Percentiles rank a stretch among this genome's conserved stretches.
phyloP scores from a whole-genome alignment of 1,140 invertebrate species.

The Catajapyx aquilonaris region DNA sequence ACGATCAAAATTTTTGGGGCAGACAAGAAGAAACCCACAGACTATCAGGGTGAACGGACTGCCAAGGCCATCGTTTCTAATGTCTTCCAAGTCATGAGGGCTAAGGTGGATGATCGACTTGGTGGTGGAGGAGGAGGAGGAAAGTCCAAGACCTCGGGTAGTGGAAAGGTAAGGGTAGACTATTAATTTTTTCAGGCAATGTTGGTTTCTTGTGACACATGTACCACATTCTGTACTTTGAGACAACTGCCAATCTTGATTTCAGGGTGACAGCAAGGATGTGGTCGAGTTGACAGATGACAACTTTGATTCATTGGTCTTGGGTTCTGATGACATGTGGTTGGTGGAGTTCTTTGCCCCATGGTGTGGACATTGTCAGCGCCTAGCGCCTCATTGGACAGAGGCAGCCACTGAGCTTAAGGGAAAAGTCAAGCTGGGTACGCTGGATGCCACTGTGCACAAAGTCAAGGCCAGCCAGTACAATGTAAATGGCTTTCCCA shows the following conservation, averaged over 20 bases:
- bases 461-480: slow-evolving; percentile 52
- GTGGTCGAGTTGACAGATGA: slow-evolving; percentile 84
- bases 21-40: slow-evolving; percentile 67
- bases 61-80: slow-evolving; percentile 70
- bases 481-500: slow-evolving; percentile 81
- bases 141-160: no score
- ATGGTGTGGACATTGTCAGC: slow-evolving; percentile 93
- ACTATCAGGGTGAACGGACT: slow-evolving; percentile 68
- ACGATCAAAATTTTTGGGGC: slow-evolving; percentile 87
- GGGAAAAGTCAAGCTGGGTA: slow-evolving; percentile 77
- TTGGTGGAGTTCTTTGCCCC: slow-evolving; percentile 95
- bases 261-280: slow-evolving; percentile 34
- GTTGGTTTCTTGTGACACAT: not conserved
- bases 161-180: slow-evolving; percentile 8
- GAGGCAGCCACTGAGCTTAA: slow-evolving; percentile 83
- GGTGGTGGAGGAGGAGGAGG: slow-evolving; percentile 17
- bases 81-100: slow-evolving; percentile 44
- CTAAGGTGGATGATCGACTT: slow-evolving; percentile 42
- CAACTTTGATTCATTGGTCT: slow-evolving; percentile 79
- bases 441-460: slow-evolving; percentile 88
- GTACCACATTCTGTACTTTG: slow-evolving; percentile 1
- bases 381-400: slow-evolving; percentile 83
- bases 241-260: not conserved
- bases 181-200: slow-evolving; percentile 3
- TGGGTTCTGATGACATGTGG: slow-evolving; percentile 83